Conservation (phyloP, 2,113 vertebrate species). For the Thermophis baileyi region DNA sequence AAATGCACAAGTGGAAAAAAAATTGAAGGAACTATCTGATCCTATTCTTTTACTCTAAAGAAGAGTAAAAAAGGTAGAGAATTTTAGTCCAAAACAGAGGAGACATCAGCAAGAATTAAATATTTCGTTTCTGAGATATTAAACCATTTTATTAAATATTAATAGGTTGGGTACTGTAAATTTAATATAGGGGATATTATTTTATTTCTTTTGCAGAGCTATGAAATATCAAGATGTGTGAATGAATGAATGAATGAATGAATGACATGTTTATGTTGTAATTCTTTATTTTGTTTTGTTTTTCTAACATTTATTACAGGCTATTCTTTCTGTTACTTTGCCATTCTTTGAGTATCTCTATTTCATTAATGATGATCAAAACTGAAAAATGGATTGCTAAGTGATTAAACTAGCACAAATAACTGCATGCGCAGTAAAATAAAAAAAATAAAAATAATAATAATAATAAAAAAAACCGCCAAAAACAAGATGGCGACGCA, state of each 20-base stretch:
- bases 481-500: no score
- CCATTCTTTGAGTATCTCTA: background rate
- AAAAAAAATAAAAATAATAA: no score
- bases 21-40: background rate
- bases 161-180: background rate
- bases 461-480: no score
- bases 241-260: background rate
- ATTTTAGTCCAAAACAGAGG: conserved; percentile 18
- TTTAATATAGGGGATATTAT: background rate
- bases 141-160: conserved; percentile 10
- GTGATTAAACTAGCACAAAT: background rate
- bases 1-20: background rate
- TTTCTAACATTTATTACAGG: background rate
- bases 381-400: background rate
- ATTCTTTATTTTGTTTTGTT: background rate
- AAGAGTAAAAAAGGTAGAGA: background rate
- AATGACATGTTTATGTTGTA: background rate
- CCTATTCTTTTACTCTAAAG: background rate
- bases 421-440: background rate
- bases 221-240: background rate
- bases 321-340: background rate
- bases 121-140: background rate
- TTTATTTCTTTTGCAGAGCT: background rate
- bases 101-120: background rate
- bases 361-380: background rate